These are phyloP conservation scores for Metopolophium dirhodum DNA, from an alignment of 1,140 invertebrate genomes.

Conservation along the genomic window DNA sequence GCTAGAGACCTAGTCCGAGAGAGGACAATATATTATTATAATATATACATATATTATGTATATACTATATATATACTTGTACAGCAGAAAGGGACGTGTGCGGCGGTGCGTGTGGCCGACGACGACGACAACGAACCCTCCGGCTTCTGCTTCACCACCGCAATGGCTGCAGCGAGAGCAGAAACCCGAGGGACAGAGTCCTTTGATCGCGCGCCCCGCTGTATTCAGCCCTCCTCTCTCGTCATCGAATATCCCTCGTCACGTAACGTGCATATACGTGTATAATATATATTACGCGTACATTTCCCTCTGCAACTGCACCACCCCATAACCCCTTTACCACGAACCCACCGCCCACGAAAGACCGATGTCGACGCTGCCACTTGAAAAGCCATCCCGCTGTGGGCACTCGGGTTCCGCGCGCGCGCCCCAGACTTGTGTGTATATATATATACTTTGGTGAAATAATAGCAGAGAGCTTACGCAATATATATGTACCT, in stretches of 20 bases:
- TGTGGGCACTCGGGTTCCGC: constrained; percentile 30
- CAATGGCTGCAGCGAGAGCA: constrained; percentile 31
- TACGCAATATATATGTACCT: not conserved
- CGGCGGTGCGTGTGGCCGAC: constrained; percentile 29
- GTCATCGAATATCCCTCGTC: constrained; percentile 7
- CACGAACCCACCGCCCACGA: constrained; percentile 6
- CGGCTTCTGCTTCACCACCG: not conserved
- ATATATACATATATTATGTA: constrained; percentile 10
- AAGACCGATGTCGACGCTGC: constrained; percentile 17
- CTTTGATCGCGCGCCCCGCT: constrained; percentile 39
- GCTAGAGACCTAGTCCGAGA: constrained; percentile 34
- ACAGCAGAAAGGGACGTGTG: not conserved
- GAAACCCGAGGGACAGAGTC: constrained; percentile 47
- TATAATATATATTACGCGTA: not conserved
- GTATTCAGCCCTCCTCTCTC: not conserved
- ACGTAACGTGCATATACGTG: not conserved
- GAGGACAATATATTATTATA: constrained; percentile 37
- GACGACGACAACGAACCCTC: constrained; percentile 39
- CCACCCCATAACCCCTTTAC: not conserved
- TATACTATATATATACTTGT: constrained; percentile 14
- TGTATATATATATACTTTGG: not conserved
- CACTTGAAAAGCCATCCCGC: constrained; percentile 49
- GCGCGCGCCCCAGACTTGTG: not conserved
- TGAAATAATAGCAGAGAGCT: not conserved
- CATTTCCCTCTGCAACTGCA: not conserved